Evolutionary conservation across 2,888 invertebrate species (phyloP), one percentile per base, ranked within the genome.

Genomic region (Diplolepis rosae): DNA sequence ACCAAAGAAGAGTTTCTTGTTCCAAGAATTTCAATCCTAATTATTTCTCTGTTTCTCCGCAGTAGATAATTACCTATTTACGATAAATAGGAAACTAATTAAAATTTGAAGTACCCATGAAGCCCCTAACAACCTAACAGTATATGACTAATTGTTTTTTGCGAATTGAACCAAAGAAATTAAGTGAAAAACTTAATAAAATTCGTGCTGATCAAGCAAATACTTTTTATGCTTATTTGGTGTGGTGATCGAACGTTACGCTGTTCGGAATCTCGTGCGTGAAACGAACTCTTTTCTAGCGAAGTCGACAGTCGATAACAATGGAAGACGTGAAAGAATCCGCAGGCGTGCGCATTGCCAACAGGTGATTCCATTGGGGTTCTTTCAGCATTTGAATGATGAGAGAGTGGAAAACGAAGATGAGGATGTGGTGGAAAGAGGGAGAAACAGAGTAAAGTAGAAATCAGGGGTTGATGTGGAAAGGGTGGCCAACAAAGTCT

Each of bases 321-420:
- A 61, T 61, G 52, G 51, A 11, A 48, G 72, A 66, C 61, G 54
- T 68, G 71, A 71, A 74, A 78, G 80, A 82, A 83, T 81, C 79
- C 75, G 80, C 78, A 78, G 76, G 77, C 76, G 82, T 77, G 66
- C 76, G 76, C 78, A 80, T 81, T 79, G 80, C 83, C 84, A 84
- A 84, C 84, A 84, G 84, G 84, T 84, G 84, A 84, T 84, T 81
- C 77, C 77, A 82, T 83, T 82, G 77, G 80, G 77, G 74, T 77
- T 75, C 79, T 83, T 77, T 81, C 80, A 77, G 79, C 80, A 69
- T 75, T 70, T 70, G 78, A 80, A 82, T 84, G 83, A 84, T 81
- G 82, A 84, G 80, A 79, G 80, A 83, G 80, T 81, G 73, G 73
- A 72, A 72, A 71, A 78, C n/a, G 35, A 68, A 35, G 52, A 13